phyloP scores from a whole-genome alignment of 2,113 vertebrate genomes.

The Machaerirhynchus nigripectus region DNA sequence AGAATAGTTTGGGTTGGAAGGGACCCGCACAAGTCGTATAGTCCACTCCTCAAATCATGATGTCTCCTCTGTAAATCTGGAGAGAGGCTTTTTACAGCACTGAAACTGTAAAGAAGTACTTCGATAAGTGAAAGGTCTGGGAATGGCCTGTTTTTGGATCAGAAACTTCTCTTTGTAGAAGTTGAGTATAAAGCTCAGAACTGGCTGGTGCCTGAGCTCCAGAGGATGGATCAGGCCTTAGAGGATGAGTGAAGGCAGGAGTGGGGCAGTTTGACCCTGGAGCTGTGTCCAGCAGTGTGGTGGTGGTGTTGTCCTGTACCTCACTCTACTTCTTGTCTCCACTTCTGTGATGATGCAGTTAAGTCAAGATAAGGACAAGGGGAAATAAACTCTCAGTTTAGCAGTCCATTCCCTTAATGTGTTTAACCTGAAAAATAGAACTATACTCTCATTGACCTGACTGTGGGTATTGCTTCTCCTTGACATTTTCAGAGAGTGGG shows the following conservation, averaged over 20 bases:
- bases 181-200: not conserved
- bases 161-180: not conserved
- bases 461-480: not conserved
- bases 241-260: not conserved
- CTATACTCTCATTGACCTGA: accelerated
- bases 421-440: not conserved
- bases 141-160: not conserved
- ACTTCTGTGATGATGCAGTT: not conserved
- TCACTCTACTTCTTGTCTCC: not conserved
- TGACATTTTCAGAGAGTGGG: not conserved
- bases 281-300: not conserved
- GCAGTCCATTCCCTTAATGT: not conserved
- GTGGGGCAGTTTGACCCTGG: not conserved
- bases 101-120: not conserved
- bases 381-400: not conserved
- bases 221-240: not conserved
- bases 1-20: not conserved
- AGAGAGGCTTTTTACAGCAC: not conserved
- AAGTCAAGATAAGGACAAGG: not conserved
- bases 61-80: not conserved
- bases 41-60: not conserved
- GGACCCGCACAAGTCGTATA: not conserved
- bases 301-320: not conserved
- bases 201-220: not conserved
- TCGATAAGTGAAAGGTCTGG: not conserved